These are phyloP conservation scores for Drosophila buzzatii DNA, from an alignment of 2,888 invertebrate genomes.

Conservation along the genomic window DNA sequence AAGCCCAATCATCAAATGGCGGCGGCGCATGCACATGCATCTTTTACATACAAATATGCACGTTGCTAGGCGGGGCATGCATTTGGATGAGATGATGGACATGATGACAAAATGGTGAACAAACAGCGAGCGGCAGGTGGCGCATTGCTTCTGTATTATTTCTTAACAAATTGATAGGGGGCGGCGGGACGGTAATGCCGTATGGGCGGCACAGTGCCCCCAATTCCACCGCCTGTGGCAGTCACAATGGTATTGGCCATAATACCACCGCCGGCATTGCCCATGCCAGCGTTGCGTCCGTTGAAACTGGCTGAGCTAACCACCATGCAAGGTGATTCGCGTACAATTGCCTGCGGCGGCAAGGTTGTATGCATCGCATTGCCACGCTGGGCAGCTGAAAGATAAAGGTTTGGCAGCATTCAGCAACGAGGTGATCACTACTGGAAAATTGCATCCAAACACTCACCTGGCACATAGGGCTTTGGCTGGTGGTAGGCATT, in stretches of 20 bases:
- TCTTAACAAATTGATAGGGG: slow-evolving; percentile 83
- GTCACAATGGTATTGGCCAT: slow-evolving; percentile 76
- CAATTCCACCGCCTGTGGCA: slow-evolving; percentile 69
- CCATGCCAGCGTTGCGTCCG: slow-evolving; percentile 79
- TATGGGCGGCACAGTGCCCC: slow-evolving; percentile 72
- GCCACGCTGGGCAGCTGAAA: slow-evolving; percentile 79
- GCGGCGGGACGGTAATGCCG: slow-evolving; percentile 81
- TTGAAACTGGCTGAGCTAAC: slow-evolving; percentile 81
- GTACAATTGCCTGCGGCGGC: slow-evolving; percentile 81
- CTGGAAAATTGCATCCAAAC: neutral
- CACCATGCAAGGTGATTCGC: slow-evolving; percentile 82
- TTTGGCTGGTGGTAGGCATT: slow-evolving; percentile 83
- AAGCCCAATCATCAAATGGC: slow-evolving; percentile 52
- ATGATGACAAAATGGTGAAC: slow-evolving; percentile 63
- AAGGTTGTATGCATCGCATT: slow-evolving; percentile 81
- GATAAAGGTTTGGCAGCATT: neutral
- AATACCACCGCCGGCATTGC: slow-evolving; percentile 70
- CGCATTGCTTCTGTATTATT: slow-evolving; percentile 79
- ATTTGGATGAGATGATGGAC: slow-evolving; percentile 45
- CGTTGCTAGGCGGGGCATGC: slow-evolving; percentile 61
- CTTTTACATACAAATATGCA: slow-evolving; percentile 32
- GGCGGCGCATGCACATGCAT: slow-evolving; percentile 52
- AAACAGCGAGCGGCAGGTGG: slow-evolving; percentile 73
- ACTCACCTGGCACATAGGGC: slow-evolving; percentile 83
- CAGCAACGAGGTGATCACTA: neutral